A percentile compares a stretch with the other conserved stretches of the same genome.
These are phyloP conservation scores for Epizoanthus scotinus DNA, from an alignment of 92 coral and sea anemone species.

Conservation along the genomic window DNA sequence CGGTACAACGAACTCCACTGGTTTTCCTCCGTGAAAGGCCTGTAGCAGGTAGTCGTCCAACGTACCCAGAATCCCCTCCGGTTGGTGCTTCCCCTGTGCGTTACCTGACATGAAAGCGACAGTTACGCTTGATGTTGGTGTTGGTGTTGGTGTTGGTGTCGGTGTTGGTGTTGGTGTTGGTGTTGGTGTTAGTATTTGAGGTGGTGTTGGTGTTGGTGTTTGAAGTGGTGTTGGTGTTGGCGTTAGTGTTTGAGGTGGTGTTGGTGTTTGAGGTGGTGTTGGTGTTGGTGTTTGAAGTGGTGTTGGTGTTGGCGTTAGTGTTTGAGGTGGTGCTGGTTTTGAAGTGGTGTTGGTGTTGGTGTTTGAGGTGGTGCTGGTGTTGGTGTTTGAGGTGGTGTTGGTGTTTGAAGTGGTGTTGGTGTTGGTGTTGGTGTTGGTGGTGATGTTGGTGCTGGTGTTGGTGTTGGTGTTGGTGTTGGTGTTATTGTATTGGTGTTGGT, in stretches of 20 bases:
- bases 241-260: too few relatives aligned
- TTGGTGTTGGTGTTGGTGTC: neutral
- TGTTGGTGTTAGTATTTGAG: neutral
- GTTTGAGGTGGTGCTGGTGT: too few relatives aligned
- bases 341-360: too few relatives aligned
- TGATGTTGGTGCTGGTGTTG: too few relatives aligned
- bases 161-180: neutral
- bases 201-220: neutral
- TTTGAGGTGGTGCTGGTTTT: too few relatives aligned
- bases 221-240: too few relatives aligned
- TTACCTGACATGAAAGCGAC: constrained; percentile 30
- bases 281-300: too few relatives aligned
- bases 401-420: neutral
- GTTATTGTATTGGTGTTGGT: neutral
- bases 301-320: too few relatives aligned
- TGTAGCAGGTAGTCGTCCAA: constrained; percentile 61
- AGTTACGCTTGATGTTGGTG: too few relatives aligned
- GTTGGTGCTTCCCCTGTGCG: constrained; percentile 50
- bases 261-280: too few relatives aligned
- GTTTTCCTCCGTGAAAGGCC: constrained; percentile 39
- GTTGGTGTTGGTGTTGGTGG: neutral
- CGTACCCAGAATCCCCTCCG: constrained; percentile 50
- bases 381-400: too few relatives aligned
- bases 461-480: too few relatives aligned
- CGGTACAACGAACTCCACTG: constrained; percentile 40